Percentiles rank a stretch among this genome's conserved stretches.
These are phyloP conservation scores for Conchocele bisecta DNA, from an alignment of 2,888 invertebrate species.

Conservation along the genomic window DNA sequence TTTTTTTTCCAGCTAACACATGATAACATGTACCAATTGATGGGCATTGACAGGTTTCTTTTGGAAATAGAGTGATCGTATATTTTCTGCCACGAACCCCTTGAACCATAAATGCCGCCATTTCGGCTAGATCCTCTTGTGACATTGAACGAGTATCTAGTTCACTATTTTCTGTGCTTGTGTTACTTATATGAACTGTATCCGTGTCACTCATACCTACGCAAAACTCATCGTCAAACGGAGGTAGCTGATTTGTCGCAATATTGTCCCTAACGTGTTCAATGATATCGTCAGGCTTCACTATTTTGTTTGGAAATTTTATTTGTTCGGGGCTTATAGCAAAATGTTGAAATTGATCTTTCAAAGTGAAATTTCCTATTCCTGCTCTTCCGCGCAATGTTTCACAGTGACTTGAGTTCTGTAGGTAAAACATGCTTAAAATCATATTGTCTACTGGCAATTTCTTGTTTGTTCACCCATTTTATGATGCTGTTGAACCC, in stretches of 20 bases:
- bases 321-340: background rate
- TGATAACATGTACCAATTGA: conserved; percentile 30
- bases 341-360: background rate
- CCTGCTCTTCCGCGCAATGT: conserved; percentile 1
- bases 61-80: conserved; percentile 24
- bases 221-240: background rate
- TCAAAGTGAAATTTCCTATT: conserved; percentile 6
- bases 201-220: background rate
- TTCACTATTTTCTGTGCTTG: background rate
- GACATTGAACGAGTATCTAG: background rate
- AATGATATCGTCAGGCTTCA: conserved; percentile 7
- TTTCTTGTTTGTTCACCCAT: conserved; percentile 10
- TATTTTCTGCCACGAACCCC: conserved; percentile 16
- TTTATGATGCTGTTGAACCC: conserved; percentile 27
- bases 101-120: conserved; percentile 26
- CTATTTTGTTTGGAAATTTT: conserved; percentile 10
- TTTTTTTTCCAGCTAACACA: conserved; percentile 30
- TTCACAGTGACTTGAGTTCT: conserved; percentile 2
- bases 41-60: conserved; percentile 30
- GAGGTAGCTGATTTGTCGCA: background rate
- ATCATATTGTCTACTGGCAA: conserved; percentile 24
- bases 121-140: conserved; percentile 17
- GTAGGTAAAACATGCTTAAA: conserved; percentile 28
- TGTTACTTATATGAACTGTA: background rate
- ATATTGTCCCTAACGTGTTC: too few relatives aligned